Base-by-base conservation (phyloP, 2,888 invertebrate species). In the Parnassius smintheus region DNA sequence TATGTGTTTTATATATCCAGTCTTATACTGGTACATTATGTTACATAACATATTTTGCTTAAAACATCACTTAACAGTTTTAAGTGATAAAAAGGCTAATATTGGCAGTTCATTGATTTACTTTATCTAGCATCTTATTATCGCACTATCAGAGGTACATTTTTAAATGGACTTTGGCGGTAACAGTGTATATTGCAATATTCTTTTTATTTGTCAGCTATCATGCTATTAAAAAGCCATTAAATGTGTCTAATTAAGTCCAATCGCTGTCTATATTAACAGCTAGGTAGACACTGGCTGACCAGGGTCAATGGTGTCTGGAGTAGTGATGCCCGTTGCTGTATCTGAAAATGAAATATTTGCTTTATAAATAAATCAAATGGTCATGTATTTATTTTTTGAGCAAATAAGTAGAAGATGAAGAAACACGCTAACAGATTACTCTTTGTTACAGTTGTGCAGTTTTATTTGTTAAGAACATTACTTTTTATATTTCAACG, bases 251-350 rank as follows among this genome's bases (percentile, higher is more conserved):
- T 25, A 48, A 8, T 65, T 35, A 68, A 62, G 82, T 85, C 82
- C 82, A 79, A 83, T 80, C 73, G 72, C 73, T 82, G 81, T 75
- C 77, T 78, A 80, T 82, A 77, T 80, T 83, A 83, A 84, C 78
- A 73, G 71, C 69, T 64, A 73, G 71, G 69, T 70, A 71, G 70
- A 69, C 76, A 72, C 76, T 65, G 68, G 65, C 68, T 61, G 69
- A 76, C 86, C 81, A 67, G 79, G 82, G 91, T 91, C 91, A 91
- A 84, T 88, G 91, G 73, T 89, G 91, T 67, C 91, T 72, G 7
- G 85, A 81, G 75, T 91, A 91, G 74, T 90, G 85, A 69, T 88
- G 86, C 0, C 85, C 85, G 68, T 83, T 88, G 73, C 75, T 84
- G 81, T 91, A 91, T 73, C 91, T 91, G 77, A 2, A 66, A 69